Evolutionary conservation across 1,140 invertebrate species (phyloP).

Genomic region (Polypedilum vanderplanki): DNA sequence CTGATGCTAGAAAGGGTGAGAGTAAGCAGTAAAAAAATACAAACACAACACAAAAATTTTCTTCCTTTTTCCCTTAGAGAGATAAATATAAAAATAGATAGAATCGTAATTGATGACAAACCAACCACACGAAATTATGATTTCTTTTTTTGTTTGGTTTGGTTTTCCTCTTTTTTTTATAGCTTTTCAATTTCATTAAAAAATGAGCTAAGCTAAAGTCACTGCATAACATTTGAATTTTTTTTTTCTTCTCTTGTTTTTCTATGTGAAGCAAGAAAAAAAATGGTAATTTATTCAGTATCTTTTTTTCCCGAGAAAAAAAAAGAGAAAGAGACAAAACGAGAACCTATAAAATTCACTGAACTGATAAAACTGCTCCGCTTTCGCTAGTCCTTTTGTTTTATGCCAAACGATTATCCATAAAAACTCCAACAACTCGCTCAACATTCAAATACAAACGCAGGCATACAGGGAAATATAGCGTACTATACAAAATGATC

Average conservation of each 20-base stretch:
- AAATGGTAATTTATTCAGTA: conserved; percentile 19
- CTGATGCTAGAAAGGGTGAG: background rate
- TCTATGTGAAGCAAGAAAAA: background rate
- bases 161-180: background rate
- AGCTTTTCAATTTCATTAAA: background rate
- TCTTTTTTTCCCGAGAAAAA: background rate
- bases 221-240: background rate
- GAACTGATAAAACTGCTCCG: conserved; percentile 11
- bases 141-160: background rate
- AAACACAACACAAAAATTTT: background rate
- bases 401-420: conserved; percentile 17
- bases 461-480: background rate
- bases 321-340: background rate
- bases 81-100: background rate
- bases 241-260: background rate
- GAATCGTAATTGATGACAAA: background rate
- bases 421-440: background rate
- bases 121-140: conserved; percentile 17
- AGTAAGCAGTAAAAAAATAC: background rate
- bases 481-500: background rate
- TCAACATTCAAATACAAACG: no score
- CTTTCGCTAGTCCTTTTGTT: conserved; percentile 11
- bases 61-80: background rate
- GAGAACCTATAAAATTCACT: background rate
- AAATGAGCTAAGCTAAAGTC: no score